Evolutionary conservation across 2,113 vertebrate genomes (phyloP).

Genomic region (Onychostoma macrolepis): DNA sequence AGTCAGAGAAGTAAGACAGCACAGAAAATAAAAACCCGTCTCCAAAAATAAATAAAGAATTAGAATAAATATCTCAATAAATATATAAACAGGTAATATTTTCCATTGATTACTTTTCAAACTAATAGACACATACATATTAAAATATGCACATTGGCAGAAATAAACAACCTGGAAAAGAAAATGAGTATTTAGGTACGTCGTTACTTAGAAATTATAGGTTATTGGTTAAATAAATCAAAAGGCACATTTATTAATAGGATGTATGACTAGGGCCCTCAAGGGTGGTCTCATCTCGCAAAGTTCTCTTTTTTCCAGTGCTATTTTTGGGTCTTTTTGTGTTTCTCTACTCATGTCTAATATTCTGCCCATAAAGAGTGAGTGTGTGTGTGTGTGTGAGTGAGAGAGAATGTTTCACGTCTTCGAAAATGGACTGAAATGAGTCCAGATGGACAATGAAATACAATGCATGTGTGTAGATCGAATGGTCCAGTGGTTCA

Average conservation of each 20-base stretch:
- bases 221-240: constrained; percentile 82
- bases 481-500: constrained; percentile 12
- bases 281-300: constrained; percentile 60
- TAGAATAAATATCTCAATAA: constrained; percentile 83
- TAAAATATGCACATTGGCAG: constrained; percentile 80
- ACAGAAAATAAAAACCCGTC: constrained; percentile 81
- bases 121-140: constrained; percentile 80
- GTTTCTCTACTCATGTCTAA: constrained; percentile 39
- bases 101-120: constrained; percentile 78
- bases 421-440: constrained; percentile 17
- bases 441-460: constrained; percentile 13
- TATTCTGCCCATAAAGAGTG: constrained; percentile 12
- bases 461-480: not conserved
- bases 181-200: constrained; percentile 76
- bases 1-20: constrained; percentile 82
- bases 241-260: constrained; percentile 85
- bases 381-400: not conserved
- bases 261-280: constrained; percentile 78
- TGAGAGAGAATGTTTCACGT: constrained; percentile 1
- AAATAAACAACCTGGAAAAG: constrained; percentile 72
- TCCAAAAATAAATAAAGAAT: constrained; percentile 79
- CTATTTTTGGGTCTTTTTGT: constrained; percentile 38
- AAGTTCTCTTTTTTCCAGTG: constrained; percentile 46
- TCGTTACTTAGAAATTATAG: constrained; percentile 79
- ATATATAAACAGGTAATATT: constrained; percentile 83